phyloP scores from a whole-genome alignment of 2,797 vertebrate genomes.

The Sardinella longiceps region DNA sequence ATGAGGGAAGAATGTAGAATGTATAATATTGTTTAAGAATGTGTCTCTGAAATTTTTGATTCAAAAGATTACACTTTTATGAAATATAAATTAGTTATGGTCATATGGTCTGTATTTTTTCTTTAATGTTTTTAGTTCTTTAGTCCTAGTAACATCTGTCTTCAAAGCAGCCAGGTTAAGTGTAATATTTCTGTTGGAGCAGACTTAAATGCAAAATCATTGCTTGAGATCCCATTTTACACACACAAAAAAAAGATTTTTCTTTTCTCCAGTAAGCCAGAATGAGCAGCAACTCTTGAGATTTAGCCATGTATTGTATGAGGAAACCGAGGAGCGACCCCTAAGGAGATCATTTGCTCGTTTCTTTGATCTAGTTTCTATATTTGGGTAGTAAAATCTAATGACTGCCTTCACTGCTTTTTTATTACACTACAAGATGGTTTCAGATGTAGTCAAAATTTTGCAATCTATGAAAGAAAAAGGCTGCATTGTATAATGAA shows the following conservation, averaged over 20 bases:
- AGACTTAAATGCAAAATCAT: background rate
- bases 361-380: conserved; percentile 8
- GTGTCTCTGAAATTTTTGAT: background rate
- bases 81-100: background rate
- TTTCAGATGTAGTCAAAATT: background rate
- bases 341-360: conserved; percentile 11
- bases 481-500: conserved; percentile 76
- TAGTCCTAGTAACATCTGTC: background rate
- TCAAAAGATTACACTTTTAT: background rate
- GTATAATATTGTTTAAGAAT: background rate
- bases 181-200: background rate
- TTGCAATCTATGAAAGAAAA: conserved; percentile 69
- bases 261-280: background rate
- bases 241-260: background rate
- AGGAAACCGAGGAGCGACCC: background rate
- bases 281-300: background rate
- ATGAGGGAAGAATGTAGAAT: background rate
- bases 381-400: background rate
- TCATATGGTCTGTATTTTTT: background rate
- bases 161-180: background rate
- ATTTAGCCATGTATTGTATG: background rate
- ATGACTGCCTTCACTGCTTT: background rate
- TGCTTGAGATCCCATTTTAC: background rate
- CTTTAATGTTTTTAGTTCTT: background rate
- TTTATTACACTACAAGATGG: background rate